Percentiles rank a stretch among this genome's conserved stretches.
Evolutionary conservation across 2,797 vertebrate genomes (phyloP).

Genomic region (Hippopotamyrus pictus): DNA sequence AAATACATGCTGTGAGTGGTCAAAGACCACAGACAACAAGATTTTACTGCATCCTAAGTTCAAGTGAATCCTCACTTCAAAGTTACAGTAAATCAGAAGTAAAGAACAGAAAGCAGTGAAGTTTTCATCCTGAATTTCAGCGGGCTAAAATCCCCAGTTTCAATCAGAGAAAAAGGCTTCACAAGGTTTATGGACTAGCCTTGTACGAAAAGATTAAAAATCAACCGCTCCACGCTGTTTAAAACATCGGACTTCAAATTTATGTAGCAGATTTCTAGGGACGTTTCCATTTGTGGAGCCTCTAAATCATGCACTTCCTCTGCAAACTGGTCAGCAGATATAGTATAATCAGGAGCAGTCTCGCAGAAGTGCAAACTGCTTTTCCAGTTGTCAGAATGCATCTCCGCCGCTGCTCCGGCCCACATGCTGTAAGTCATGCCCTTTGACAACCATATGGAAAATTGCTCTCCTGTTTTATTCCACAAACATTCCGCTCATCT

Average conservation of each 20-base stretch:
- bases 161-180: background rate
- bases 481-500: constrained; percentile 37
- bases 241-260: constrained; percentile 43
- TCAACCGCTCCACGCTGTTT: constrained; percentile 30
- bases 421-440: constrained; percentile 46
- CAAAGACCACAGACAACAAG: background rate
- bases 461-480: constrained; percentile 43
- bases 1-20: background rate
- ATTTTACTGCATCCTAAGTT: background rate
- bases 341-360: constrained; percentile 35
- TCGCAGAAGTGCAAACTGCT: constrained; percentile 39
- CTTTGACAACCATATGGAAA: constrained; percentile 57
- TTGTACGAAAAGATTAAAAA: constrained; percentile 16
- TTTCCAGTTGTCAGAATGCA: constrained; percentile 50
- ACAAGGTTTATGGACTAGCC: background rate
- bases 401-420: constrained; percentile 35
- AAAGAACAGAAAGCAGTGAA: background rate
- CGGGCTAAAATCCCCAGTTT: background rate
- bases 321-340: constrained; percentile 22
- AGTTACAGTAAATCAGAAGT: background rate
- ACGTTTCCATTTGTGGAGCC: constrained; percentile 18
- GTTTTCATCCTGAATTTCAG: background rate
- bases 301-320: constrained; percentile 35
- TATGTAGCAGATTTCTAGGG: constrained; percentile 40
- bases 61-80: background rate